Conservation (phyloP, 2,113 vertebrate genomes). For the Casuarius casuarius region DNA sequence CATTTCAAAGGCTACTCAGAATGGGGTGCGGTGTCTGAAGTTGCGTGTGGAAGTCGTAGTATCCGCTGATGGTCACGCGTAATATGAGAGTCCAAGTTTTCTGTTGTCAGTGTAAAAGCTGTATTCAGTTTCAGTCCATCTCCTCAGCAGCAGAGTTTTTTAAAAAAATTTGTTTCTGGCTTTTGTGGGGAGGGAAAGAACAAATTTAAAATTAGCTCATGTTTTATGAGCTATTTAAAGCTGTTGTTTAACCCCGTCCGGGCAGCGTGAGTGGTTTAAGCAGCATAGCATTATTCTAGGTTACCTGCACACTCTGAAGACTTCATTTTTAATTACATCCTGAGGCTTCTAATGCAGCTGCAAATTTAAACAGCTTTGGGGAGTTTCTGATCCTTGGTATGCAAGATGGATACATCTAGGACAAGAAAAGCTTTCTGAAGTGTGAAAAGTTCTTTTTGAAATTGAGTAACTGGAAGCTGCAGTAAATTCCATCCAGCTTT, state of each 20-base stretch:
- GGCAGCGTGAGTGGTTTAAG: background rate
- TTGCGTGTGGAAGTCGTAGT: rapidly evolving
- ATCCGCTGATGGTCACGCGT: background rate
- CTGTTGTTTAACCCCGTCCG: conserved; percentile 10
- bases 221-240: conserved; percentile 2
- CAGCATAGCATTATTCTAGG: background rate
- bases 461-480: background rate
- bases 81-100: background rate
- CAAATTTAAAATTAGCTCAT: background rate
- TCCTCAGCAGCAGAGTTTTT: background rate
- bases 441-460: background rate
- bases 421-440: background rate
- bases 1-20: background rate
- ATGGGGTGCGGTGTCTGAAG: background rate
- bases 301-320: background rate
- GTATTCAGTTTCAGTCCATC: background rate
- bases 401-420: background rate
- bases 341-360: background rate
- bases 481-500: conserved; percentile 5
- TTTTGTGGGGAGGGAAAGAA: background rate
- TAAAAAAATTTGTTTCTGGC: background rate
- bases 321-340: conserved; percentile 3
- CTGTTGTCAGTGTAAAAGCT: background rate
- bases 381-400: background rate
- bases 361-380: conserved; percentile 12